Base-by-base conservation (phyloP, 2,113 vertebrate species). In the Mesembrinibis cayennensis region DNA sequence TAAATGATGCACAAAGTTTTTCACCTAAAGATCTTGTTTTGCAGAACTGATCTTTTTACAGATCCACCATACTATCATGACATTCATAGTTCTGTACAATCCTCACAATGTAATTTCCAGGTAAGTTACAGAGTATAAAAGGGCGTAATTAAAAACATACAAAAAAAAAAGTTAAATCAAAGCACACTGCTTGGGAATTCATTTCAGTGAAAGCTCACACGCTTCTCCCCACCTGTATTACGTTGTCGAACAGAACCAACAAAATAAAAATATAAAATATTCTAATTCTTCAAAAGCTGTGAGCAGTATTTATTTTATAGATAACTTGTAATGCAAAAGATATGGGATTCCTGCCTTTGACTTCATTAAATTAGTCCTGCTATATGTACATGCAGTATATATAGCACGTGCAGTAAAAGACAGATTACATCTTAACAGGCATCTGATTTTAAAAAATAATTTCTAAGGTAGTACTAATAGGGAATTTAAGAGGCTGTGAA, bases 381-480 rank as follows among this genome's bases (percentile, higher is more conserved):
- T 55, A 10, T 50, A 52, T 0, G 0, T 49, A n/a, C 0, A 1
- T 76, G 38, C n/a, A 27, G 40, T 27, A 21, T 36, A 47, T 15
- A 36, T 13, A 56, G 1, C 14, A 67, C 1, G 0, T n/a, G 27
- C 56, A 55, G 27, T 65, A 66, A 87, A 72, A 95, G 34, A 45
- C 25, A 30, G 11, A 27, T 8, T 25, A 32, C 4, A 71, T 53
- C 19, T 42, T 56, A 70, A 30, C 5, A 73, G 29, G 25, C 23
- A 66, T 32, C 17, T 52, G 34, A 62, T 55, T 90, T 63, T 34
- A 44, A 45, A 45, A 82, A 91, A 74, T 30, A 47, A 47, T 47
- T 47, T 21, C 45, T 47, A 47, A 47, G 45, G 45, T 47, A 47
- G 19, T 47, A 47, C 19, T 21, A 19, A 47, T 47, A 47, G 19